Percentiles rank a stretch among this genome's conserved stretches.
Conservation (phyloP, 2,113 vertebrate genomes). For the Montifringilla adamsi region DNA sequence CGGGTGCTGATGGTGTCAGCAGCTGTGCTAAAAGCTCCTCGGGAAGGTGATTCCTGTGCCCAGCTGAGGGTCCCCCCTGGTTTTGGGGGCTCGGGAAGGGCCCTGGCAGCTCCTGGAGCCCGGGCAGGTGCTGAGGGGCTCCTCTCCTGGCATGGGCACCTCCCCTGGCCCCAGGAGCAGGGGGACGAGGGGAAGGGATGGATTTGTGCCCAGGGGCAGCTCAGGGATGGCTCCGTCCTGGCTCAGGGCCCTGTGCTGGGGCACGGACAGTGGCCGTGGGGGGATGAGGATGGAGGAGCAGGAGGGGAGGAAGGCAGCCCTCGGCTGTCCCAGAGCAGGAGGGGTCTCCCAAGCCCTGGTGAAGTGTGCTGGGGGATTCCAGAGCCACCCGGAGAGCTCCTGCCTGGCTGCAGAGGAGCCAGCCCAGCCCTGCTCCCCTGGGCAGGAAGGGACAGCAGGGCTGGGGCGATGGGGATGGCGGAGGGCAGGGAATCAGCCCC, state of each 20-base stretch:
- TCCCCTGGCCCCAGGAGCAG: conserved; percentile 62
- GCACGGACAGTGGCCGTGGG: rapidly evolving
- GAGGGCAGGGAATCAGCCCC: background rate
- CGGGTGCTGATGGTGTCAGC: conserved; percentile 45
- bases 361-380: rapidly evolving
- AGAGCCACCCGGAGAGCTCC: background rate
- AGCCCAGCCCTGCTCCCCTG: background rate
- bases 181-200: conserved; percentile 65
- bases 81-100: conserved; percentile 18
- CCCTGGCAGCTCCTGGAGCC: conserved; percentile 52
- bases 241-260: background rate
- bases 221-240: background rate
- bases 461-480: background rate
- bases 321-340: rapidly evolving
- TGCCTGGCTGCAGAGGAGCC: background rate
- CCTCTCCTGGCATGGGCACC: conserved; percentile 18
- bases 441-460: background rate
- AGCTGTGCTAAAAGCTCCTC: conserved; percentile 56
- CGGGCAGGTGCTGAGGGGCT: conserved; percentile 50
- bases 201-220: conserved; percentile 69
- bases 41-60: conserved; percentile 25
- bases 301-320: background rate
- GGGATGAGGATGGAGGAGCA: background rate
- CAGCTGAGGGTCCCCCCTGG: background rate
- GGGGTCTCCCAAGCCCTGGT: rapidly evolving